Base-by-base conservation (phyloP, 2,888 invertebrate genomes). In the Pristionchus japonicus region DNA sequence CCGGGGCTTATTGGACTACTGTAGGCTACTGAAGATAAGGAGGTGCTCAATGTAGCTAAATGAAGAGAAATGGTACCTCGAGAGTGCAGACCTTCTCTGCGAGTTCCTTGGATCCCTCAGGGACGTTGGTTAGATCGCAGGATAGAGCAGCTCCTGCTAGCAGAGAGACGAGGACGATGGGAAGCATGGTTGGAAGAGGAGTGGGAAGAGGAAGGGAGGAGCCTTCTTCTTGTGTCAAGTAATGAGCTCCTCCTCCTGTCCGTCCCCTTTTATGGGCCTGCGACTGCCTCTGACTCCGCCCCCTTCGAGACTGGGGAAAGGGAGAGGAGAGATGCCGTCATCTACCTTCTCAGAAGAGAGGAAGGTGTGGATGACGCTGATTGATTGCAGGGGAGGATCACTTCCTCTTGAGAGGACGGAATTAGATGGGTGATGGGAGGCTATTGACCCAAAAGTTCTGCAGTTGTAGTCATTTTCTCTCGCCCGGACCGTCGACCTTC, bases 51-150 rank as follows among this genome's bases (percentile, higher is more conserved):
- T n/a, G n/a, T n/a, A n/a, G n/a, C n/a, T n/a, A n/a, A n/a, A n/a
- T n/a, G n/a, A n/a, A n/a, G n/a, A n/a, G n/a, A n/a, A n/a, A n/a
- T n/a, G n/a, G 17, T 43, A 91, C 91, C 90, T 91, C 91, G 47
- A 91, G 86, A 13, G 86, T 87, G 67, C 91, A 91, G 52, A 91
- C n/a, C 11, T 90, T 90, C 37, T 89, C 52, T n/a, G 88, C 91
- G 64, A 89, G 88, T 15, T 89, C 89, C 43, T 89, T 90, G 31
- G 89, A 88, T 6, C 67, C 64, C 27, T 91, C 91, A 27, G 61
- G 49, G 2, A 89, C 57, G 37, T 87, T 61, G 15, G 90, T 88
- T 43, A 90, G 74, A 64, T 91, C 90, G 83, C 91, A 91, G 27
- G 85, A 61, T 40, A 85, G 64, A 0, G 34, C 37, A 27, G 31